Conservation (phyloP, 2,113 vertebrate species). For the Orycteropus afer region DNA sequence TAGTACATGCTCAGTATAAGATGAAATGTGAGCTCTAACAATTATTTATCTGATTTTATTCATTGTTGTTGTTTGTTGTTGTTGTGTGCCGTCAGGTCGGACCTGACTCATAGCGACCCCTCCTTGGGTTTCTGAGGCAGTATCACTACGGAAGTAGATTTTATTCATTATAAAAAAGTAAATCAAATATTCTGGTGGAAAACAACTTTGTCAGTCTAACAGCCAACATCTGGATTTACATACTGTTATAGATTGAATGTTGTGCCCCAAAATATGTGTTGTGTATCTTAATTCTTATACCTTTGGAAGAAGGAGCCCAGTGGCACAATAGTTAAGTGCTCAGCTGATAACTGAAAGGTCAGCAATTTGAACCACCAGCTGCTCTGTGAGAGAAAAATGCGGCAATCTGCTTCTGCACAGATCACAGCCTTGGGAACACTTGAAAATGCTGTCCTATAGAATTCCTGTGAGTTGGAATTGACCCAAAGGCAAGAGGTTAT, state of each 20-base stretch:
- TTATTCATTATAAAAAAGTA: constrained; percentile 28
- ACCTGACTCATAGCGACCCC: too few relatives aligned
- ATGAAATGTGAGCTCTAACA: background rate
- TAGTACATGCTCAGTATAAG: background rate
- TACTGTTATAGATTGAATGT: background rate
- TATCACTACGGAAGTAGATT: too few relatives aligned
- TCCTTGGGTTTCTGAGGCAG: too few relatives aligned
- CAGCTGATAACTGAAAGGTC: background rate
- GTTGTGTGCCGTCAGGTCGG: too few relatives aligned
- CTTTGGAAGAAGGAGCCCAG: background rate
- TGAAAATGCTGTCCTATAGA: background rate
- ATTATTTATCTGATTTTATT: constrained; percentile 34
- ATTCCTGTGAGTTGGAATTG: background rate
- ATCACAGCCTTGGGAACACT: background rate
- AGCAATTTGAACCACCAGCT: background rate
- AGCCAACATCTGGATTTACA: background rate
- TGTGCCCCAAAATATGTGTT: background rate
- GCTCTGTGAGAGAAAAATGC: background rate
- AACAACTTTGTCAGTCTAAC: background rate
- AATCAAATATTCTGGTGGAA: background rate
- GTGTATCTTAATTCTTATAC: too few relatives aligned
- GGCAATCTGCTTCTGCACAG: background rate
- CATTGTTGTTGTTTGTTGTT: too few relatives aligned
- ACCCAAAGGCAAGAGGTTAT: background rate
- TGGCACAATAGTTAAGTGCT: background rate